These are phyloP conservation scores for Turdus rufiventris DNA, from an alignment of 2,113 vertebrate species.

Conservation along the genomic window DNA sequence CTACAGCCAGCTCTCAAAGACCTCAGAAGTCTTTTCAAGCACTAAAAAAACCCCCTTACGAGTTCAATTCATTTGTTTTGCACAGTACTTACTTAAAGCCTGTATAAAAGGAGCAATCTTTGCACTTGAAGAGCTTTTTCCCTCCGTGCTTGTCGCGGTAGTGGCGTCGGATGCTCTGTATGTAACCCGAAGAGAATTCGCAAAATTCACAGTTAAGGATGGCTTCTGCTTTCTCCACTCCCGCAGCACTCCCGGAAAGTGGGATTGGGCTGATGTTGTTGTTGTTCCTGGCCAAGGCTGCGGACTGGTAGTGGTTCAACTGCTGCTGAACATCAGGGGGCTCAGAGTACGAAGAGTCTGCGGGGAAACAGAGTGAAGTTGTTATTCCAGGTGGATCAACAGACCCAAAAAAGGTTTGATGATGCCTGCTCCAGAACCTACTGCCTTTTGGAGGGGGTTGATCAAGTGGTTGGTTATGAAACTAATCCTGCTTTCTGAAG, in stretches of 20 bases:
- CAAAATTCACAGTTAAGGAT: conserved; percentile 97
- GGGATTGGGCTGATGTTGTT: conserved; percentile 78
- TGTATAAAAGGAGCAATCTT: conserved; percentile 97
- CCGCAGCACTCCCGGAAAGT: conserved; percentile 60
- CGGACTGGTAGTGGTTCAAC: conserved; percentile 91
- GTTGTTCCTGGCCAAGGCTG: conserved; percentile 84
- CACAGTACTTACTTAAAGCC: conserved; percentile 90
- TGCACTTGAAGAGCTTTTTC: conserved; percentile 98
- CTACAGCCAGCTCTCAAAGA: background rate
- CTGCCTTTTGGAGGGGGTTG: background rate
- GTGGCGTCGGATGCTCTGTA: conserved; percentile 96
- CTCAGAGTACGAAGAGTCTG: conserved; percentile 88
- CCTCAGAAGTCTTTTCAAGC: background rate
- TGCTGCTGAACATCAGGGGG: conserved; percentile 93
- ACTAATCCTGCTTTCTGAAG: background rate
- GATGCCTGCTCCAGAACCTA: background rate
- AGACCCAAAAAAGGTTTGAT: background rate
- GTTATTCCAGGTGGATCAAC: background rate
- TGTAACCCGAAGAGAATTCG: conserved; percentile 97
- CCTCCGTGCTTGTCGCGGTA: conserved; percentile 96
- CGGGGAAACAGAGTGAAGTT: conserved; percentile 19
- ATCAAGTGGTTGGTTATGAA: background rate
- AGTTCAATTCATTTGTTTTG: background rate
- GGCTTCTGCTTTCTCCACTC: conserved; percentile 75
- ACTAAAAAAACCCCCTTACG: background rate